Evolutionary conservation across 2,888 invertebrate species (phyloP).

Genomic region (Latheticus oryzae): DNA sequence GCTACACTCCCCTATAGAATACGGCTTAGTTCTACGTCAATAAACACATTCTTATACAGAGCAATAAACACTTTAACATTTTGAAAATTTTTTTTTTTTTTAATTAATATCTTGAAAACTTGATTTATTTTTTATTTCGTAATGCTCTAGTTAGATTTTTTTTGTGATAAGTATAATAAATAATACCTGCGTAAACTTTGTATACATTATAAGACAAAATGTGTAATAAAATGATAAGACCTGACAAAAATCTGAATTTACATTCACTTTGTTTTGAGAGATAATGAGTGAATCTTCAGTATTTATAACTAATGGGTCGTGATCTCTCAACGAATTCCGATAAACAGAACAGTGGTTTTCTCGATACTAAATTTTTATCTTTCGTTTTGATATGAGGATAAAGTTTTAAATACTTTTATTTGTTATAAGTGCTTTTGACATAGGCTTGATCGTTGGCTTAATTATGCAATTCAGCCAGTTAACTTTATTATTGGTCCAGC

Average conservation of each 20-base stretch:
- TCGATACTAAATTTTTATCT: too few species aligned
- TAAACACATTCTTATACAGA: conserved; percentile 20
- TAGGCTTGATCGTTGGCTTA: conserved; percentile 43
- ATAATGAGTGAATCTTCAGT: conserved; percentile 9
- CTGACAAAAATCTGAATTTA: conserved; percentile 4
- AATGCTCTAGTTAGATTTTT: too few species aligned
- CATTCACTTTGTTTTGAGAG: conserved; percentile 7
- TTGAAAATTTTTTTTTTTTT: too few species aligned
- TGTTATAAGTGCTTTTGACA: conserved; percentile 36
- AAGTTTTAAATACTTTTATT: conserved; percentile 15
- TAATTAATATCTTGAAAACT: too few species aligned
- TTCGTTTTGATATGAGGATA: conserved; percentile 1
- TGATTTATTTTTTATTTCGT: too few species aligned
- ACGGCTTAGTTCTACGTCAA: conserved; percentile 28
- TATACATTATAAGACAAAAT: too few species aligned
- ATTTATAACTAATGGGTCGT: conserved; percentile 26
- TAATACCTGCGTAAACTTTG: too few species aligned
- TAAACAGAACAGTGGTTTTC: too few species aligned
- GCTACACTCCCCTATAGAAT: conserved; percentile 29
- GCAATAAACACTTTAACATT: too few species aligned
- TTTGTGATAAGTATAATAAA: too few species aligned
- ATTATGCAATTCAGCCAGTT: conserved; percentile 56
- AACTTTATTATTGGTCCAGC: conserved; percentile 44
- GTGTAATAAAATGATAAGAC: conserved; percentile 5
- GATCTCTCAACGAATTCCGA: too few species aligned